Evolutionary conservation across 2,113 vertebrate species (phyloP).

Genomic region (Mus spicilegus): DNA sequence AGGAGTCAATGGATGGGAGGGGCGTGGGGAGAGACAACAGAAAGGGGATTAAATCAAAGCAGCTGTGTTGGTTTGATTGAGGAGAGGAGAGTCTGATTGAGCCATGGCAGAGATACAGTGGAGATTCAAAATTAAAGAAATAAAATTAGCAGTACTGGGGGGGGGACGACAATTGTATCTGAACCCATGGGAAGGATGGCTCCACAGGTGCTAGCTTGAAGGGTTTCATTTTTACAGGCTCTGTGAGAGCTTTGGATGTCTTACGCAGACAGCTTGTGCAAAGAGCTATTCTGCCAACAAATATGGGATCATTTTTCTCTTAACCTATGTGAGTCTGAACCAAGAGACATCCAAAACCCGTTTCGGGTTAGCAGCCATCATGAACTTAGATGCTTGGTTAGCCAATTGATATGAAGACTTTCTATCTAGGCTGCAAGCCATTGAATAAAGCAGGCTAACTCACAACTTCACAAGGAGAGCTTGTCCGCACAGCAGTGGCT

Average conservation of each 20-base stretch:
- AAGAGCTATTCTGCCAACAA: constrained; percentile 55
- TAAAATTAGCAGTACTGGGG: background rate
- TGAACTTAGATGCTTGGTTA: constrained; percentile 3
- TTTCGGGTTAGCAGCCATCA: constrained; percentile 44
- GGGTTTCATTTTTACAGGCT: background rate
- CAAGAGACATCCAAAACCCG: constrained; percentile 1
- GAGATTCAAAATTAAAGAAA: constrained; percentile 15
- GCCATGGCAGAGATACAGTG: background rate
- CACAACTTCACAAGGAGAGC: constrained; percentile 72
- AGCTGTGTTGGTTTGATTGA: background rate
- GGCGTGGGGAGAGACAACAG: background rate
- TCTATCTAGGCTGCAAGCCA: constrained; percentile 11
- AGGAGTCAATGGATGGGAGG: background rate
- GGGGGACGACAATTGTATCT: background rate
- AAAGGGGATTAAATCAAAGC: background rate
- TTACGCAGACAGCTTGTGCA: constrained; percentile 33
- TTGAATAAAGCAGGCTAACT: constrained; percentile 44
- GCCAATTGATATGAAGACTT: constrained; percentile 46
- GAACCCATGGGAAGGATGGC: background rate
- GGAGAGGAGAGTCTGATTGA: background rate
- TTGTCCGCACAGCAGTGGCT: constrained; percentile 72
- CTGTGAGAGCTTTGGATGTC: background rate
- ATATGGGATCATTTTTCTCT: constrained; percentile 38
- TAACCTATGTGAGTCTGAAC: constrained; percentile 36
- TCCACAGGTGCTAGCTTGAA: background rate